Conservation (phyloP, 1,140 invertebrate species). For the Palaemon carinicauda region DNA sequence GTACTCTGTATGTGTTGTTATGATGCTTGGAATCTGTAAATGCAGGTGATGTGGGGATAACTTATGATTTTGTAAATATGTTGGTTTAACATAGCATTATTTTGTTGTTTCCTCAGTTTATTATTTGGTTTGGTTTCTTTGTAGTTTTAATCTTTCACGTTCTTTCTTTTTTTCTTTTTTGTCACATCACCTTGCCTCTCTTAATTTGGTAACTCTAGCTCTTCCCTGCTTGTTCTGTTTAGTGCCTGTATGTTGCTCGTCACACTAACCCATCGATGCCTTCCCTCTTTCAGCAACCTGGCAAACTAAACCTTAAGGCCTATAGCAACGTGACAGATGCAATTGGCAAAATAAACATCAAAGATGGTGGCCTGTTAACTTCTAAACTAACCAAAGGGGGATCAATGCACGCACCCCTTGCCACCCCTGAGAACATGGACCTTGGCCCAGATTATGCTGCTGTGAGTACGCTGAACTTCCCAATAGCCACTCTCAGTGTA, state of each 20-base stretch:
- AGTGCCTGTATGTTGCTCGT: constrained; percentile 46
- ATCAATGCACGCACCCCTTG: constrained; percentile 78
- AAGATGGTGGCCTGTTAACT: constrained; percentile 62
- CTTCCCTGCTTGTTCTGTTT: constrained; percentile 8
- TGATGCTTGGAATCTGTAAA: no score
- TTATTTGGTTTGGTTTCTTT: no score
- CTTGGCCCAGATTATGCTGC: constrained; percentile 66
- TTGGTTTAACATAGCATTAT: no score
- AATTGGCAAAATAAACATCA: constrained; percentile 79
- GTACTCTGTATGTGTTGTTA: no score
- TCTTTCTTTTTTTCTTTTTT: neutral
- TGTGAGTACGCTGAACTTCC: constrained; percentile 57
- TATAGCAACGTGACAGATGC: constrained; percentile 88
- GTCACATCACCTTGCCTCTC: neutral
- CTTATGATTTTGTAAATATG: no score
- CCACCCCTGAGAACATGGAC: constrained; percentile 82
- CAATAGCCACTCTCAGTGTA: neutral
- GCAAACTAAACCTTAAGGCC: constrained; percentile 89
- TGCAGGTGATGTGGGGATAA: no score
- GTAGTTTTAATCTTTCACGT: neutral
- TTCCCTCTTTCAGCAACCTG: constrained; percentile 75
- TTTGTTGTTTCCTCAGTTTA: no score
- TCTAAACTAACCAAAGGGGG: constrained; percentile 59
- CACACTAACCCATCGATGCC: constrained; percentile 55
- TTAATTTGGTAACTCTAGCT: constrained; percentile 1